These are phyloP conservation scores for Climacteris rufus DNA, from an alignment of 2,113 vertebrate species.

Conservation along the genomic window DNA sequence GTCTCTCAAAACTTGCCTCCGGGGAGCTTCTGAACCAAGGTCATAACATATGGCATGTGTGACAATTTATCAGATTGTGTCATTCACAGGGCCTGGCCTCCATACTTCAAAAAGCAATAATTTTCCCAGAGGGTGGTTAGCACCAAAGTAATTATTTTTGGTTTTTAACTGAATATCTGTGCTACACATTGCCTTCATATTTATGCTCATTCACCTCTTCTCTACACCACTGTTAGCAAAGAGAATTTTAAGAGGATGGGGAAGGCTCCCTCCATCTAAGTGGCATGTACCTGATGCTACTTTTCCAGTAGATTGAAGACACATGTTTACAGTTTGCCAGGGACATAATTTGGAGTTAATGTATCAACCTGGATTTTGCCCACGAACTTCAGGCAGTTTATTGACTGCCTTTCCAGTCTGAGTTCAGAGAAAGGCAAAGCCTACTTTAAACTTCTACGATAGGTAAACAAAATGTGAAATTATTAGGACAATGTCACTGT, in stretches of 20 bases:
- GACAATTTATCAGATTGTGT: not conserved
- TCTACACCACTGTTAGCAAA: not conserved
- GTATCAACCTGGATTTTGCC: not conserved
- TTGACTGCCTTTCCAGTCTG: not conserved
- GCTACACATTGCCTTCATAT: not conserved
- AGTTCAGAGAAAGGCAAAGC: not conserved
- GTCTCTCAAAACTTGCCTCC: not conserved
- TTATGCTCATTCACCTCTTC: not conserved
- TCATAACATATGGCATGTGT: not conserved
- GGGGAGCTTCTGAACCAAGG: not conserved
- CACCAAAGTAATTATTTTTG: not conserved
- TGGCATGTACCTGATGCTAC: not conserved
- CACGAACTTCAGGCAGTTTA: not conserved
- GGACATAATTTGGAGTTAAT: not conserved
- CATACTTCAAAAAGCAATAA: not conserved
- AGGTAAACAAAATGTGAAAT: not conserved
- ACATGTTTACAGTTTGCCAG: not conserved
- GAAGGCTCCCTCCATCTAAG: not conserved
- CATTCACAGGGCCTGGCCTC: not conserved
- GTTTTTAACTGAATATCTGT: not conserved
- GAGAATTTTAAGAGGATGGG: not conserved
- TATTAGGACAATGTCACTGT: not conserved
- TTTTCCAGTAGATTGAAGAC: not conserved
- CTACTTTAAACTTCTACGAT: not conserved
- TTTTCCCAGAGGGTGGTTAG: not conserved